Base-by-base conservation (phyloP, 2,797 vertebrate species). In the Vespertilio murinus region DNA sequence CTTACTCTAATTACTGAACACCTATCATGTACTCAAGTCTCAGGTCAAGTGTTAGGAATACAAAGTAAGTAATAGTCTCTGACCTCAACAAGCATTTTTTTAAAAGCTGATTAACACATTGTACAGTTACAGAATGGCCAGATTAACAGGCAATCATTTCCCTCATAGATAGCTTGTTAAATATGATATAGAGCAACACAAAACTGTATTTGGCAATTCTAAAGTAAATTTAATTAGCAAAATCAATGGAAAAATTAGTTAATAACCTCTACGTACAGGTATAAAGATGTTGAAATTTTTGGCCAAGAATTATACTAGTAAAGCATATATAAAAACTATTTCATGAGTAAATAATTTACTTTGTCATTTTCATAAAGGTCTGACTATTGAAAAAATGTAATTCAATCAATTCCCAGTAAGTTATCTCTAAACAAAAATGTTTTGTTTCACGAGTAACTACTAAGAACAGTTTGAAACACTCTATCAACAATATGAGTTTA, bases 261-360 rank as follows among this genome's bases (percentile, higher is more conserved):
- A 52, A 65, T 65, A 78, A 75, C 9, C 13, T n/a, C 14, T 9
- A 42, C 30, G 1, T 59, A 30, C 12, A 89, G 9, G 7, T 30
- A 77, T 52, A 79, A 75, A 80, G 25, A 87, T 85, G 28, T 77
- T 73, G 83, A 30, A 69, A 86, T 67, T 88, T 96, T 23, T 73
- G 38, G 52, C 22, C 13, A 88, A 88, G 25, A 52, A n/a, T 54
- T 84, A 67, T 7, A 83, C 12, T 83, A 92, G 80, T 78, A 84
- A 77, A 70, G 52, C 30, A 85, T 38, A 86, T n/a, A 67, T 18
- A 90, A 83, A 64, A 92, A 83, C 30, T 78, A 88, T 33, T 74
- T 92, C 35, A 92, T 22, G 95, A 95, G 91, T 73, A 47, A 94
- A 90, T 14, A 84, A 84, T 83, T 92, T 23, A 94, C 35, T 28